phyloP scores from a whole-genome alignment of 2,797 vertebrate genomes.

The Heterohyrax brucei region DNA sequence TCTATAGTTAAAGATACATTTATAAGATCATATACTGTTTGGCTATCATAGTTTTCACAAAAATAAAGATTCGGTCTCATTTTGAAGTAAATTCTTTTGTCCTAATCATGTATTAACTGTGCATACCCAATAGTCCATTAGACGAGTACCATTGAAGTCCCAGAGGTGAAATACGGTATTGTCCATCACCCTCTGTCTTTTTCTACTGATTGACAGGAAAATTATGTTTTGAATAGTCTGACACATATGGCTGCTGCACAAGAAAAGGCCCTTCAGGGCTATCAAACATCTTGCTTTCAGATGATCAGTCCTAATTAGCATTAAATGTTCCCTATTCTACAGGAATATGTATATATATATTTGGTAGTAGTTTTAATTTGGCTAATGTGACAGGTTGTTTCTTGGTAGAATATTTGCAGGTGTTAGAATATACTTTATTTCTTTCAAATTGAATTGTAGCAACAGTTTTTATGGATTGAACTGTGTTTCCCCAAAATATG shows the following conservation, averaged over 20 bases:
- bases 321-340: background rate
- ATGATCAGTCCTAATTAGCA: background rate
- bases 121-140: background rate
- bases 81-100: background rate
- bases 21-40: background rate
- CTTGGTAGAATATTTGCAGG: background rate
- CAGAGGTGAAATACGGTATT: background rate
- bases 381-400: background rate
- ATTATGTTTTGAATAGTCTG: background rate
- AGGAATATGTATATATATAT: background rate
- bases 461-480: no score
- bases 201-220: slow-evolving; percentile 10
- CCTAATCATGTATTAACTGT: slow-evolving; percentile 1
- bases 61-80: background rate
- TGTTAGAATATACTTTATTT: background rate
- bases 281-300: background rate
- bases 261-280: background rate
- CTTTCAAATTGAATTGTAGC: no score
- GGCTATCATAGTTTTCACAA: background rate
- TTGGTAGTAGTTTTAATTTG: background rate
- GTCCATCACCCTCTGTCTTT: background rate
- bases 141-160: background rate
- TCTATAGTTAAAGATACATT: background rate
- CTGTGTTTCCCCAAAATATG: no score
- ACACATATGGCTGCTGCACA: background rate